Conservation (phyloP, 2,888 invertebrate species). For the Allophyes oxyacanthae region DNA sequence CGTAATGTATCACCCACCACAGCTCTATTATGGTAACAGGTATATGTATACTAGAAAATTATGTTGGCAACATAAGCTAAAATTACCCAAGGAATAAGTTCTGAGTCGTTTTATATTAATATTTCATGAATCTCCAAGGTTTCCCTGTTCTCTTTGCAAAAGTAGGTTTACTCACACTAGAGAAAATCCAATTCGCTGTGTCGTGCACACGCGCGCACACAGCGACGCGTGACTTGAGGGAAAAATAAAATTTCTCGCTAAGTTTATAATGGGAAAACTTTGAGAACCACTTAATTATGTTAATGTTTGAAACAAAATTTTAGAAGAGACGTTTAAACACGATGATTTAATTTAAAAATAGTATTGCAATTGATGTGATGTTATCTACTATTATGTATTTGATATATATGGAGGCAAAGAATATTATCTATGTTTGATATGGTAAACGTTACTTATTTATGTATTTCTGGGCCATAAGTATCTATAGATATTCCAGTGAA, state of each 20-base stretch:
- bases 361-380: slow-evolving; percentile 34
- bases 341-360: slow-evolving; percentile 82
- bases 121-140: slow-evolving; percentile 86
- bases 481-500: no score
- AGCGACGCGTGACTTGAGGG: slow-evolving; percentile 86
- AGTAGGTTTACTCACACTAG: slow-evolving; percentile 88
- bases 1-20: no score
- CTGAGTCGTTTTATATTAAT: slow-evolving; percentile 82
- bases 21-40: background rate
- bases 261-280: slow-evolving; percentile 90
- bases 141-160: slow-evolving; percentile 86
- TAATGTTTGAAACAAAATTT: slow-evolving; percentile 90
- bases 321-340: slow-evolving; percentile 87
- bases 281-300: slow-evolving; percentile 90
- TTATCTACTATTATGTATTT: background rate
- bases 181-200: slow-evolving; percentile 87
- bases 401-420: background rate
- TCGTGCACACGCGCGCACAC: slow-evolving; percentile 85
- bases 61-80: slow-evolving; percentile 69
- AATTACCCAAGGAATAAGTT: slow-evolving; percentile 77
- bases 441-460: background rate
- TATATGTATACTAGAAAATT: slow-evolving; percentile 50
- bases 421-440: background rate
- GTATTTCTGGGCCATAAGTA: no score
- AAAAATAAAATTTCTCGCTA: slow-evolving; percentile 90